Conservation (phyloP, 2,888 invertebrate species). For the Cynaeus angustus region DNA sequence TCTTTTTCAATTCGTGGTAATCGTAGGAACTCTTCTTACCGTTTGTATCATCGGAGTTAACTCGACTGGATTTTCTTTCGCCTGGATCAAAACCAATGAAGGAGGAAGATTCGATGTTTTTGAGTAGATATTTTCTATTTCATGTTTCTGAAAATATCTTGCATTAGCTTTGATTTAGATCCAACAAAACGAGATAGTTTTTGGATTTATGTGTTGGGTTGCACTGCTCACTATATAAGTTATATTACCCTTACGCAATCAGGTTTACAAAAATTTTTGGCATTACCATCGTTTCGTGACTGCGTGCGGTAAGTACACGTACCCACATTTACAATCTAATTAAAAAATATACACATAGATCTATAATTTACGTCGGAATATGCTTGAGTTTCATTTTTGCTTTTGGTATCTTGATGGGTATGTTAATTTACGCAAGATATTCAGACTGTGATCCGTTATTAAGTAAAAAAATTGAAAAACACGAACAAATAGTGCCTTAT, state of each 20-base stretch:
- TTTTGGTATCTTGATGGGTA: background rate
- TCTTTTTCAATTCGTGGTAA: conserved; percentile 10
- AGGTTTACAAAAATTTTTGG: conserved; percentile 21
- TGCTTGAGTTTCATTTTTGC: background rate
- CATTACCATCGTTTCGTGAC: background rate
- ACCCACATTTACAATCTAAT: no score
- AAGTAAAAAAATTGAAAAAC: background rate
- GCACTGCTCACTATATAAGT: background rate
- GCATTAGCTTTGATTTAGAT: conserved; percentile 18
- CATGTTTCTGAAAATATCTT: conserved; percentile 2
- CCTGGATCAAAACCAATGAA: conserved; percentile 5
- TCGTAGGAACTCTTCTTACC: background rate
- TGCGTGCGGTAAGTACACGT: no score
- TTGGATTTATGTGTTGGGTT: conserved; percentile 14
- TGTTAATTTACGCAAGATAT: conserved; percentile 13
- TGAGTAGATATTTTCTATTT: conserved; percentile 10
- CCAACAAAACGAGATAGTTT: conserved; percentile 18
- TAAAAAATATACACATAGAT: no score
- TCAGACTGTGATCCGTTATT: conserved; percentile 13
- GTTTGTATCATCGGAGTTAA: conserved; percentile 9
- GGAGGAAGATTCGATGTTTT: conserved; percentile 27
- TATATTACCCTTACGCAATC: conserved; percentile 10
- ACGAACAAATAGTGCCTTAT: conserved; percentile 14
- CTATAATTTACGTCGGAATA: background rate
- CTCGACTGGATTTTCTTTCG: background rate